Base-by-base conservation (phyloP, 2,797 vertebrate species). In the Erethizon dorsatum region DNA sequence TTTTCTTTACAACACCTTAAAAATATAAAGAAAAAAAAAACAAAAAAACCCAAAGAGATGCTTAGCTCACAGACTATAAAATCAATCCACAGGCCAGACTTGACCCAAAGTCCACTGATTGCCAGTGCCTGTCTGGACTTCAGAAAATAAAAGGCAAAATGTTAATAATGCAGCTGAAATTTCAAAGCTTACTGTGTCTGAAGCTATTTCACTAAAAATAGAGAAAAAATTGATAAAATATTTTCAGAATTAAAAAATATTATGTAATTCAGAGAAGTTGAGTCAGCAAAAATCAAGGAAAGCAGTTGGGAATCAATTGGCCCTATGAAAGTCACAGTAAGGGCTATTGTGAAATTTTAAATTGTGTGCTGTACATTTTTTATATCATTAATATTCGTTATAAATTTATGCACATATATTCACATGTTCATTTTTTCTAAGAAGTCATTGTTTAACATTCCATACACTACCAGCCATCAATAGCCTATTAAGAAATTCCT, bases 171-270 rank as follows among this genome's bases (percentile, higher is more conserved):
- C 24, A 77, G 22, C 83, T 90, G n/a, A 85, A 83, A 92, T 20
- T 71, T 97, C 52, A 78, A 86, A 86, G 7, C 80, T 89, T 61
- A 18, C 61, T 79, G 24, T 61, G 2, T 59, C 52, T 92, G 24
- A 90, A 95, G 18, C 6, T 77, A 37, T 91, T 96, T 83, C 17
- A 78, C 65, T 90, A 12, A 94, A 50, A 96, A 86, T 56, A 86
- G 52, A 80, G 47, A 15, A 65, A 50, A 71, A 94, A 37, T 8
- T 71, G 54, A 69, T 24, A 75, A 89, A 89, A 93, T 82, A 95
- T 79, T 95, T 83, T 45, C 33, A 77, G 47, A 88, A 87, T 73
- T 86, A 77, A 93, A 77, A 86, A 92, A 13, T 73, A 50, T 71
- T 78, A 31, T 79, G n/a, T 93, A 80, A 88, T 77, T 97, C 28